Evolutionary conservation across 64 coral and sea anemone species (phyloP).

Genomic region (Actinia equina): DNA sequence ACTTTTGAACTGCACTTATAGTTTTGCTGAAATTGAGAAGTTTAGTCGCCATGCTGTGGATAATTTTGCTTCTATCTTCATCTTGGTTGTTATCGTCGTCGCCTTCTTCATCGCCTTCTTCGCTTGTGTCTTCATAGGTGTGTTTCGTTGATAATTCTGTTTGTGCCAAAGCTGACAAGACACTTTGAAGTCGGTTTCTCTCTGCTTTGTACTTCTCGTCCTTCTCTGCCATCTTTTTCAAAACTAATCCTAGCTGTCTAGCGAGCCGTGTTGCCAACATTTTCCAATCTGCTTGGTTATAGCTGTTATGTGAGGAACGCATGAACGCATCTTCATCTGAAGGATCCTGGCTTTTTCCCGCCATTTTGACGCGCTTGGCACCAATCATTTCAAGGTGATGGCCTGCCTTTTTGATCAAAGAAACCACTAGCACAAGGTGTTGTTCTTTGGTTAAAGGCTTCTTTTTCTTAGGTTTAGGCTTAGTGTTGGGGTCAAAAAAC

Average conservation of each 20-base stretch:
- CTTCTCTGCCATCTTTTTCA: constrained; percentile 63
- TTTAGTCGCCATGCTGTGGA: background rate
- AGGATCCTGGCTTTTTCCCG: background rate
- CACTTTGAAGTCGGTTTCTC: constrained; percentile 47
- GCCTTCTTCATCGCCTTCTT: constrained; percentile 16
- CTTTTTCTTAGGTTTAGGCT: background rate
- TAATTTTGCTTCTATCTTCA: background rate
- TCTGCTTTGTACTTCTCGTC: constrained; percentile 55
- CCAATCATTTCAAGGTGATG: constrained; percentile 15
- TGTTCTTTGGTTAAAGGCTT: background rate
- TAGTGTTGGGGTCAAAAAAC: background rate
- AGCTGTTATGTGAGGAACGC: background rate
- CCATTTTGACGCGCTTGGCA: background rate
- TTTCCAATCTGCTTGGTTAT: constrained; percentile 52
- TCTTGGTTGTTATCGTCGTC: constrained; percentile 29
- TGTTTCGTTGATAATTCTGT: background rate
- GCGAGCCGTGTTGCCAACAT: constrained; percentile 52
- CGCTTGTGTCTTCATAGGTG: constrained; percentile 6
- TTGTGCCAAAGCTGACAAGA: constrained; percentile 35
- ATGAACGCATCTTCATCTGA: background rate
- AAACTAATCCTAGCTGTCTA: constrained; percentile 37
- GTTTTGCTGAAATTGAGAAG: constrained; percentile 4
- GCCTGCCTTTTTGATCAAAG: constrained; percentile 30
- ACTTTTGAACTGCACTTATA: background rate
- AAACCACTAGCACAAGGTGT: background rate